Base-by-base conservation (phyloP, 2,888 invertebrate species). In the Himalopsyche anomala region DNA sequence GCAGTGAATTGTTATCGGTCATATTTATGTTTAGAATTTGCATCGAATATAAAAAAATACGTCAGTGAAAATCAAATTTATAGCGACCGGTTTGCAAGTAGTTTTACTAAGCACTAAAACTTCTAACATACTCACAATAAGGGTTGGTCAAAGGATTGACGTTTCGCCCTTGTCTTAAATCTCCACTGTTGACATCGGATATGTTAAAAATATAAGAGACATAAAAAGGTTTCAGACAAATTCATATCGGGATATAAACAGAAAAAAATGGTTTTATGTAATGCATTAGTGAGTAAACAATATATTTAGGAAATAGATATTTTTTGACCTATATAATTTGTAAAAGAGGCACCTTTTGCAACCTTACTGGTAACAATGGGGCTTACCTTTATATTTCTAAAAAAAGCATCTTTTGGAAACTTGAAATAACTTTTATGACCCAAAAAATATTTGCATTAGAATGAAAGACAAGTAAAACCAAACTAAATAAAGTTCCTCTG, bases 391-490 rank as follows among this genome's bases (percentile, higher is more conserved):
- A 38, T 74, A 36, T 36, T 74, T 28, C 38, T 15, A 74, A 38
- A 74, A 74, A 74, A 74, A 74, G 38, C 74, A 74, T 74, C 74
- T 74, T 74, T 38, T 38, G 36, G 38, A 74, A 74, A 74, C 28
- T 74, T 74, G 74, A 74, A 74, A 74, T 74, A 74, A 74, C 74
- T 74, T 74, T 74, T 74, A 74, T 74, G 74, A 28, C 74, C 74
- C 74, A 74, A 74, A 74, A 74, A 74, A 74, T 38, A 74, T 74
- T 74, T 74, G 74, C 74, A 74, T 74, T 38, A 38, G 74, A 74
- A 74, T 36, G 74, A 74, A 74, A 74, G 19, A 36, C 11, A 38
- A 38, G 74, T 0, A 74, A 74, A 74, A 74, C 74, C 38, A 74
- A 74, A 38, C 74, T 74, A 74, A 74, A 74, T 74, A 74, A 74